Evolutionary conservation across 2,888 invertebrate genomes (phyloP).

Genomic region (Leucoptera coffeella): DNA sequence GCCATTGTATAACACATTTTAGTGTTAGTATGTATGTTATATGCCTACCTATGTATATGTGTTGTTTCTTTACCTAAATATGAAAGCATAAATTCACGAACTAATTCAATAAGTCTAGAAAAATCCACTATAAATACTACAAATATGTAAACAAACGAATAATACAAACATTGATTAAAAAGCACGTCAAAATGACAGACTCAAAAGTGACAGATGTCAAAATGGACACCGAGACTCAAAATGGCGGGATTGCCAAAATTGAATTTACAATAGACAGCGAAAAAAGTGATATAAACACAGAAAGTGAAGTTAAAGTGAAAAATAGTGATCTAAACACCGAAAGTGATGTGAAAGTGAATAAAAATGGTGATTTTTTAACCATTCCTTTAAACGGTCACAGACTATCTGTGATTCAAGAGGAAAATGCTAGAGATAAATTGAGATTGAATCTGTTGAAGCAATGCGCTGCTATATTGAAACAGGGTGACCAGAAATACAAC

Average conservation of each 20-base stretch:
- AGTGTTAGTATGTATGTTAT: no score
- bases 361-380: conserved; percentile 11
- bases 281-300: background rate
- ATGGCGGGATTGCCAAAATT: background rate
- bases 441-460: conserved; percentile 57
- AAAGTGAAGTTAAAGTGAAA: background rate
- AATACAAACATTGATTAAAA: no score
- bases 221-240: background rate
- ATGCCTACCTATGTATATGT: no score
- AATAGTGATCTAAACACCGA: background rate
- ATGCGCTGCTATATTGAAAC: conserved; percentile 58
- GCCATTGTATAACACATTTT: no score
- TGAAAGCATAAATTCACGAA: no score
- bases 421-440: conserved; percentile 58
- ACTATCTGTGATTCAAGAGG: conserved; percentile 66
- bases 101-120: no score
- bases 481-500: conserved; percentile 54
- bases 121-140: no score
- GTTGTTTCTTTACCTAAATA: no score
- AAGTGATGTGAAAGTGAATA: background rate
- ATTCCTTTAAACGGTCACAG: conserved; percentile 21
- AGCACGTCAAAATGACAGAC: no score
- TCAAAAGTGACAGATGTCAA: no score
- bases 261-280: background rate
- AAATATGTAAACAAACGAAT: no score